Evolutionary conservation across 2,888 invertebrate species (phyloP), one percentile per base, ranked within the genome.

Genomic region (Diaperis boleti): DNA sequence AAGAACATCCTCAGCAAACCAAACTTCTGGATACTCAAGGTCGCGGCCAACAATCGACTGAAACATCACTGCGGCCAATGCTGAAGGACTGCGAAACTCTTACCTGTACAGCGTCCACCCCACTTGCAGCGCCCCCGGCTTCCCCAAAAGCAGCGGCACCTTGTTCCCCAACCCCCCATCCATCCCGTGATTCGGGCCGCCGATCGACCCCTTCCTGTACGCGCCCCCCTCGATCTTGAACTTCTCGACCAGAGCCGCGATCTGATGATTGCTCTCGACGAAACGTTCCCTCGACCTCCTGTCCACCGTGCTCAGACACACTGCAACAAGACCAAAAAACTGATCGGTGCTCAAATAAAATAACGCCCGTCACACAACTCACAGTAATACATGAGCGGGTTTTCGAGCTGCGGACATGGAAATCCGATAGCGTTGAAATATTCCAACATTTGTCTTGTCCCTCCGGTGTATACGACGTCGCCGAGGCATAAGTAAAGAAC

Each of bases 341-440:
- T 26, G 6, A 11, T 33, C 11, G 13, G 10, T 33, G 11, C 33
- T 33, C 33, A 33, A 33, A 33, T 33, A 33, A 44, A 44, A n/a
- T 44, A 20, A n/a, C 22, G 18, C 13, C 11, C 8, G 29, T 54
- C 41, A 6, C 26, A 26, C 14, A 45, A 56, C 93, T 89, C 83
- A 95, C 95, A 84, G 78, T 97, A 98, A 81, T 96, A 98, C 92
- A 97, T 97, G n/a, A 98, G 85, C 0, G 98, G 98, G 81, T 98
- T 98, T 78, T 98, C 98, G 45, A 96, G 83, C 77, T 96, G 94
- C 0, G 98, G 98, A 80, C 98, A 98, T 0, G 97, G 96, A 79
- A 96, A 97, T 1, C 98, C 98, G 69, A 98, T 95, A 67, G 91
- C 91, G 57, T 94, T 92, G 81, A 98, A 98, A 81, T 98, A 98